Evolutionary conservation across 2,888 invertebrate genomes (phyloP), one percentile per base, ranked within the genome.

Genomic region (Dynastes maya): DNA sequence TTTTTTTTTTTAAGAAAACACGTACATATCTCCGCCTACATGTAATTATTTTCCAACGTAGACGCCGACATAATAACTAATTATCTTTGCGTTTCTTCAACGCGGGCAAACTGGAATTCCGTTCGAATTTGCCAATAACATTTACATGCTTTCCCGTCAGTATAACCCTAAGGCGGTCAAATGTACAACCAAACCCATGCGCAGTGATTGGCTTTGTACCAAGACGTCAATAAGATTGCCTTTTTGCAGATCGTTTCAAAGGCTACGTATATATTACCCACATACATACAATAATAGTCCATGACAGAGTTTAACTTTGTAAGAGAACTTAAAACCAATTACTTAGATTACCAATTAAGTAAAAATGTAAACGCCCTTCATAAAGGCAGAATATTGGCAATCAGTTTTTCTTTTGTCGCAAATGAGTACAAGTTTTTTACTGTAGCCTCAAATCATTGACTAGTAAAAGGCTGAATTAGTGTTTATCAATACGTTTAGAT

Each of bases 61-160:
- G 45, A 22, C 16, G 40, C 6, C 65, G n/a, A 40, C 45, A 67
- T 67, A 45, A 16, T 67, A 67, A 22, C 40, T 40, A 67, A 67
- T 67, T 45, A 67, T 40, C 22, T 45, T 8, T 16, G 9, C 65
- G 65, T n/a, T 22, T 45, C 45, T 22, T 40, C 65, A 40, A 40
- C 45, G 16, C 40, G 65, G 16, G 45, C 37, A 4, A 40, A 67
- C 63, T 58, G 45, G 65, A 49, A 67, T 67, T 67, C 65, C 65
- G 9, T 67, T 6, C 65, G 29, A 11, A 63, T 63, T 67, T 67
- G 65, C 65, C 40, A 67, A 67, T 45, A 67, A 67, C 65, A 67
- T 67, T 67, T 67, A 67, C 49, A 22, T 40, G 45, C 40, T 45
- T 67, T 40, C 40, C 22, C 65, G 65, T 22, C 65, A 40, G 9